Conservation (phyloP, 2,888 invertebrate species). For the Mythimna albipuncta region DNA sequence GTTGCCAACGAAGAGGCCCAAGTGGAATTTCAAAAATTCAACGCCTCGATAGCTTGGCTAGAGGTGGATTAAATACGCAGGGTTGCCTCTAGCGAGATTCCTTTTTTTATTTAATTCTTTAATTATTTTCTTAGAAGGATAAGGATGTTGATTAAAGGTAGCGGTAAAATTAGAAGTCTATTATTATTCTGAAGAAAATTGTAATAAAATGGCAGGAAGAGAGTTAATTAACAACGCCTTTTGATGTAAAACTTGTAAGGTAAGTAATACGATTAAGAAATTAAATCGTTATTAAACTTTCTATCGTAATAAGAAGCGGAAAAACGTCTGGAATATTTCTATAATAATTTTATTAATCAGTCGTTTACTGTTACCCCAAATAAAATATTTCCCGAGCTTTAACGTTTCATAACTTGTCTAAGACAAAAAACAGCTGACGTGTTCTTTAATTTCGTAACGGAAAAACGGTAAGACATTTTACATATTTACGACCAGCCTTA, state of each 20-base stretch:
- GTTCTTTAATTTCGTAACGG: slow-evolving; percentile 12
- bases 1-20: slow-evolving; percentile 70
- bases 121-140: slow-evolving; percentile 1
- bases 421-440: slow-evolving; percentile 3
- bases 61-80: slow-evolving; percentile 73
- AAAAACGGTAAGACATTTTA: slow-evolving; percentile 32
- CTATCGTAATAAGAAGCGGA: too few relatives aligned
- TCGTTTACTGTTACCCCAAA: neutral
- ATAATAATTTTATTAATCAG: too few relatives aligned
- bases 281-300: neutral
- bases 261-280: neutral
- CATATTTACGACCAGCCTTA: slow-evolving; percentile 39
- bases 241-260: neutral
- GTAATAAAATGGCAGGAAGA: slow-evolving; percentile 3
- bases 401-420: neutral
- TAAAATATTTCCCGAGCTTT: neutral
- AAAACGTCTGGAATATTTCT: too few relatives aligned
- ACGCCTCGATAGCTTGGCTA: slow-evolving; percentile 75
- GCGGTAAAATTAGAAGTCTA: slow-evolving; percentile 32
- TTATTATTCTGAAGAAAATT: slow-evolving; percentile 21
- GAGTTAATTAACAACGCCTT: slow-evolving; percentile 5
- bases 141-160: slow-evolving; percentile 20
- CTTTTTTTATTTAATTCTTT: slow-evolving; percentile 7
- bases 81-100: slow-evolving; percentile 63
- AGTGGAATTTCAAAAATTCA: slow-evolving; percentile 82